Evolutionary conservation across 2,113 vertebrate genomes (phyloP).

Genomic region (Cranoglanis bouderius): DNA sequence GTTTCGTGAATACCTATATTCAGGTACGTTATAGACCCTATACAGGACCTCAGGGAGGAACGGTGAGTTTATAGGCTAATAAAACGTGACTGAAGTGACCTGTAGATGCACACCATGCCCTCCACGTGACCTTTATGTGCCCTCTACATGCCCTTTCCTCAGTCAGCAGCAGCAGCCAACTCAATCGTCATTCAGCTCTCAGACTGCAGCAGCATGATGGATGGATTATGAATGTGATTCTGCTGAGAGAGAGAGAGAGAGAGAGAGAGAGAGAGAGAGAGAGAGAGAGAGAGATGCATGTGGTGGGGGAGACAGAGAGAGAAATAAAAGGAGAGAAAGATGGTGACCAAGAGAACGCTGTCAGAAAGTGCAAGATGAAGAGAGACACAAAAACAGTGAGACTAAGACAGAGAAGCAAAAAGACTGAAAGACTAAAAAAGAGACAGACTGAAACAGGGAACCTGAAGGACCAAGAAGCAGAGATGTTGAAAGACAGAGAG

Average conservation of each 20-base stretch:
- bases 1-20: conserved; percentile 56
- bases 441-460: neutral
- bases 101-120: conserved; percentile 8
- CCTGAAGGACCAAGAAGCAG: neutral
- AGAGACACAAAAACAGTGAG: neutral
- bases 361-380: neutral
- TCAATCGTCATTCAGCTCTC: conserved; percentile 44
- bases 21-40: conserved; percentile 2
- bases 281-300: neutral
- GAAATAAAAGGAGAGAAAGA: neutral
- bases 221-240: conserved; percentile 39
- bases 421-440: neutral
- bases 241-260: conserved; percentile 10
- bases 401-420: neutral
- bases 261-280: neutral
- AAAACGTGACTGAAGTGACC: conserved; percentile 46
- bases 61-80: conserved; percentile 53
- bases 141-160: neutral
- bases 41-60: conserved; percentile 39
- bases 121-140: neutral
- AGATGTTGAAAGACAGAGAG: neutral
- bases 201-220: conserved; percentile 45
- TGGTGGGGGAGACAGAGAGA: neutral
- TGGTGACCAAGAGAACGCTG: neutral
- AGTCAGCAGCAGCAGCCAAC: neutral